These are phyloP conservation scores for Leptura quadrifasciata DNA, from an alignment of 2,888 invertebrate genomes.

Conservation along the genomic window DNA sequence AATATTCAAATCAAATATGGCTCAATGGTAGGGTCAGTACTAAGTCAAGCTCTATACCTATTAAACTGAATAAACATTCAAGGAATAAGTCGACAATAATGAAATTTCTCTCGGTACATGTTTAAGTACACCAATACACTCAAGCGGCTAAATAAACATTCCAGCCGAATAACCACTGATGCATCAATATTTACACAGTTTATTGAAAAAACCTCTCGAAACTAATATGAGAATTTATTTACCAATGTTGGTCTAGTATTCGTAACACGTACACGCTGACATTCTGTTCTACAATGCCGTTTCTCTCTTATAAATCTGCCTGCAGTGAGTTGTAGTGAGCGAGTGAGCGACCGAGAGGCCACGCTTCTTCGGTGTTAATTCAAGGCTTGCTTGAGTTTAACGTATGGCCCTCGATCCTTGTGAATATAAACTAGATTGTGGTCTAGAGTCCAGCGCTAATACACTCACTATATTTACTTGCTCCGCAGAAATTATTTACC, in stretches of 20 bases:
- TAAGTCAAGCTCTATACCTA: neutral
- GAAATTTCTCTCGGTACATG: constrained; percentile 17
- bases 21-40: neutral
- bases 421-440: constrained; percentile 61
- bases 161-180: constrained; percentile 15
- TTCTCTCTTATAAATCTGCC: constrained; percentile 46
- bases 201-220: constrained; percentile 32
- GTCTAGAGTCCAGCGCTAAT: constrained; percentile 57
- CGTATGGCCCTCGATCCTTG: constrained; percentile 57
- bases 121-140: constrained; percentile 14
- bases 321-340: constrained; percentile 35
- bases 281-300: constrained; percentile 38
- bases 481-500: constrained; percentile 41
- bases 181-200: constrained; percentile 33
- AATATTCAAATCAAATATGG: neutral
- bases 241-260: constrained; percentile 15
- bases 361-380: constrained; percentile 56
- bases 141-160: constrained; percentile 19
- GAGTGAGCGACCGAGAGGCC: constrained; percentile 21
- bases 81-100: constrained; percentile 21
- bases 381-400: constrained; percentile 54
- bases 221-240: constrained; percentile 39
- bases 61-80: constrained; percentile 8
- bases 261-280: constrained; percentile 25
- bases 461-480: constrained; percentile 54